Evolutionary conservation across 2,113 vertebrate species (phyloP).

Genomic region (Crotalus tigris): DNA sequence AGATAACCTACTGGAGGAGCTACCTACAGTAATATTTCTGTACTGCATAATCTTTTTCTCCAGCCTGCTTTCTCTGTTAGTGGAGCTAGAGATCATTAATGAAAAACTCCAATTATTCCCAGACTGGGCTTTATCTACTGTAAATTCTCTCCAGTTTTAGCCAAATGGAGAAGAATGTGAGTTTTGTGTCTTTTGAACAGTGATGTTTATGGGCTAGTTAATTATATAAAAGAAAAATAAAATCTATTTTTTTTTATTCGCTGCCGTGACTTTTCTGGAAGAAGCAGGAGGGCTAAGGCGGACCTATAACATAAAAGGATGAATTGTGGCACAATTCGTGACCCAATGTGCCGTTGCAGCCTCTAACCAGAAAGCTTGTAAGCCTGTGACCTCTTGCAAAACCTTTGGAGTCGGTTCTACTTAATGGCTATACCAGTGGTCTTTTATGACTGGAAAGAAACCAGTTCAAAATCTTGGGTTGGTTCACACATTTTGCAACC

Average conservation of each 20-base stretch:
- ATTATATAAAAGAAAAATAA: constrained; percentile 8
- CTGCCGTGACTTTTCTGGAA: neutral
- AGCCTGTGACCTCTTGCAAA: constrained; percentile 8
- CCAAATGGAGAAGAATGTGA: neutral
- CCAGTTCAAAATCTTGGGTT: neutral
- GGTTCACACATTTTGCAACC: constrained; percentile 5
- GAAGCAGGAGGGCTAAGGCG: neutral
- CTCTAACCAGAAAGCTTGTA: neutral
- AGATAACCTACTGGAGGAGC: neutral
- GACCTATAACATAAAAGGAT: neutral
- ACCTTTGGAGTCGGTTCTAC: constrained; percentile 17
- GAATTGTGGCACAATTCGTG: neutral
- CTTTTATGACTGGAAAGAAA: neutral
- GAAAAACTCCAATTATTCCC: neutral
- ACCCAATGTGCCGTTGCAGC: too few relatives aligned
- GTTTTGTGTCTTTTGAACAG: neutral
- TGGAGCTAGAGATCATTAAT: neutral
- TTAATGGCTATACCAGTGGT: neutral
- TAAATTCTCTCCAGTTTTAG: neutral
- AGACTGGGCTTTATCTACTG: neutral
- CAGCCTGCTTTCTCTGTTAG: neutral
- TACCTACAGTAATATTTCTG: neutral
- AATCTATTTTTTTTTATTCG: neutral
- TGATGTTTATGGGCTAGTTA: neutral
- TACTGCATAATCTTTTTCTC: neutral